Percentiles rank a stretch among this genome's conserved stretches.
phyloP scores from a whole-genome alignment of 37 sponge, comb jelly and placozoan genomes.

The Oscarella lobularis region DNA sequence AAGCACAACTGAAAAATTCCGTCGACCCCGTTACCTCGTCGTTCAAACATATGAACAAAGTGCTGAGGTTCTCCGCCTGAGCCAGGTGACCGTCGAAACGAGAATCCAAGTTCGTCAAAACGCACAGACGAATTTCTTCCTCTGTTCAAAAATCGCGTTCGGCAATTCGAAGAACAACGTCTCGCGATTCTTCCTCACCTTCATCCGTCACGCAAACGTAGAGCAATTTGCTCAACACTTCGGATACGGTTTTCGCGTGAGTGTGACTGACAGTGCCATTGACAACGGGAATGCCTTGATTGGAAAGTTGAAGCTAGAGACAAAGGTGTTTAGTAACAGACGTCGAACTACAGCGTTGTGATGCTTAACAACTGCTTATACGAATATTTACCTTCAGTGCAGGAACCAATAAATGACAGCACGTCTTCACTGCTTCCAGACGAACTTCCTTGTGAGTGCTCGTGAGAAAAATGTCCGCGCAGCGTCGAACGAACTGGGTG shows the following conservation, averaged over 20 bases:
- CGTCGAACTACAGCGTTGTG: too few relatives aligned
- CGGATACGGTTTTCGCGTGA: conserved; percentile 52
- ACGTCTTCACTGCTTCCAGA: conserved; percentile 71
- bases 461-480: conserved; percentile 57
- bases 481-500: conserved; percentile 60
- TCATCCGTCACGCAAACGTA: conserved; percentile 76
- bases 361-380: too few relatives aligned
- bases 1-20: too few relatives aligned
- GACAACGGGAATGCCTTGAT: background rate
- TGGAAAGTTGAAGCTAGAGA: background rate
- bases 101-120: conserved; percentile 47
- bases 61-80: conserved; percentile 70
- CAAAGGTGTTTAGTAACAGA: background rate
- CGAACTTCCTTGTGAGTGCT: conserved; percentile 41
- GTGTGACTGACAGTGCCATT: conserved; percentile 4
- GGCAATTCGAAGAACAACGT: background rate
- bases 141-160: conserved; percentile 23
- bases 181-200: conserved; percentile 20
- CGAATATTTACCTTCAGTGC: conserved; percentile 35
- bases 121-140: conserved; percentile 60
- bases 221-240: conserved; percentile 62
- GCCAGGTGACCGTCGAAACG: conserved; percentile 76
- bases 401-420: conserved; percentile 61
- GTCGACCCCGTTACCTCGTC: conserved; percentile 74
- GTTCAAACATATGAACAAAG: conserved; percentile 77